Percentiles rank a stretch among this genome's conserved stretches.
Evolutionary conservation across 2,113 vertebrate species (phyloP).

Genomic region (Xiphophorus maculatus): DNA sequence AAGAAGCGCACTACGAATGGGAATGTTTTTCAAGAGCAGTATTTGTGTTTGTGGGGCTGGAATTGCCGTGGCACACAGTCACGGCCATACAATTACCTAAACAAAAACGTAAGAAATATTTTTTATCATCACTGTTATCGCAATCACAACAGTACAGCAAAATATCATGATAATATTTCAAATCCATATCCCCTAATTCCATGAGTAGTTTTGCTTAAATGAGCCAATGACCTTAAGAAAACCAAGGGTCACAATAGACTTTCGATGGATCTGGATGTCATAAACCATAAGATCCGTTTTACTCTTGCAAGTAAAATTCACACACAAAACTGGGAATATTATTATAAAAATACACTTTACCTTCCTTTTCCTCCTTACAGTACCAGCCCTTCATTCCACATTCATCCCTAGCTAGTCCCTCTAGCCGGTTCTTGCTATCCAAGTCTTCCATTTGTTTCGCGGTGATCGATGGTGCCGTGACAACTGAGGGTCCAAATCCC

Average conservation of each 20-base stretch:
- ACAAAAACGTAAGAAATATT: too few species aligned
- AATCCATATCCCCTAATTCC: not conserved
- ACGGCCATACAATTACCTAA: too few species aligned
- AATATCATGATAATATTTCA: too few species aligned
- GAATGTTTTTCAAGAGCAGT: too few species aligned
- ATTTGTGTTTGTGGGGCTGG: too few species aligned
- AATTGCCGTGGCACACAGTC: too few species aligned
- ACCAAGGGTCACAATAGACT: not conserved
- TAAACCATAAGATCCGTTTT: not conserved
- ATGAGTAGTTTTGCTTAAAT: not conserved
- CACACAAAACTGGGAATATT: not conserved
- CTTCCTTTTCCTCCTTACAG: conserved; percentile 84
- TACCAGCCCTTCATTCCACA: conserved; percentile 86
- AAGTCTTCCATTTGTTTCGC: conserved; percentile 61
- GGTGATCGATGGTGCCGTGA: conserved; percentile 55
- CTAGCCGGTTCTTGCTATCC: conserved; percentile 74
- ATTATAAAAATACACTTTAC: conserved; percentile 73
- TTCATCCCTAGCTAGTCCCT: conserved; percentile 74
- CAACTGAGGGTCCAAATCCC: conserved; percentile 69
- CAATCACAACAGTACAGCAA: too few species aligned
- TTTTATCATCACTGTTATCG: too few species aligned
- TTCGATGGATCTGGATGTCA: not conserved
- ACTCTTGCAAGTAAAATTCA: not conserved
- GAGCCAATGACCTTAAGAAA: not conserved
- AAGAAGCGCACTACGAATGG: too few species aligned